Conservation (phyloP, 2,888 invertebrate genomes). For the Apodemia duryi region DNA sequence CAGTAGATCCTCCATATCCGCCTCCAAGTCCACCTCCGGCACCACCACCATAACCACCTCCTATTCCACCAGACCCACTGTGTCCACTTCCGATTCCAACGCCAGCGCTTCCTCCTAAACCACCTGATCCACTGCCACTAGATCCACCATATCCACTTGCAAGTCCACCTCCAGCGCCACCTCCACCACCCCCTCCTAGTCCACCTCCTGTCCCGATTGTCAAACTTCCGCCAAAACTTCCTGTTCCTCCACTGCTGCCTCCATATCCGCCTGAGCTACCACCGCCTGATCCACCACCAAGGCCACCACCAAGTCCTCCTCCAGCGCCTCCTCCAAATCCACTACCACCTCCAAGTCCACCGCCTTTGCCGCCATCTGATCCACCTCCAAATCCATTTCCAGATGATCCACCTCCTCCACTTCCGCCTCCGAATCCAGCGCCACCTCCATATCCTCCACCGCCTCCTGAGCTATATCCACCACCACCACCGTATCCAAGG, state of each 20-base stretch:
- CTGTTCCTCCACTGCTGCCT: constrained; percentile 26
- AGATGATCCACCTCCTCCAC: constrained; percentile 31
- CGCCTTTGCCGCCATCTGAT: constrained; percentile 29
- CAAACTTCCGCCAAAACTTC: not conserved
- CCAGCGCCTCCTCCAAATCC: constrained; percentile 29
- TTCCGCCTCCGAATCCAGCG: constrained; percentile 18
- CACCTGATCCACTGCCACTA: constrained; percentile 28
- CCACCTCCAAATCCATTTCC: constrained; percentile 41
- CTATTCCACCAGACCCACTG: constrained; percentile 28
- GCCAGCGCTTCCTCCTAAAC: constrained; percentile 31
- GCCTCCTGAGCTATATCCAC: constrained; percentile 17
- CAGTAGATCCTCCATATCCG: constrained; percentile 30
- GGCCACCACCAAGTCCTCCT: constrained; percentile 32
- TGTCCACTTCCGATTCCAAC: constrained; percentile 27
- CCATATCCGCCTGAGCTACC: constrained; percentile 29
- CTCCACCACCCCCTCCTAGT: constrained; percentile 31
- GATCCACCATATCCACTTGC: constrained; percentile 32
- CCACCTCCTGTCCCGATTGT: constrained; percentile 12
- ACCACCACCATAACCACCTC: constrained; percentile 25
- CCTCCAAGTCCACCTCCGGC: constrained; percentile 28
- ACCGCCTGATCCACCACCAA: constrained; percentile 33
- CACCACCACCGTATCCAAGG: constrained; percentile 19
- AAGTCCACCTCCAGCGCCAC: constrained; percentile 32
- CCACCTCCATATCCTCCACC: constrained; percentile 29
- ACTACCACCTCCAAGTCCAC: constrained; percentile 30